Base-by-base conservation (phyloP, 2,888 invertebrate species). In the Prosapia bicincta region DNA sequence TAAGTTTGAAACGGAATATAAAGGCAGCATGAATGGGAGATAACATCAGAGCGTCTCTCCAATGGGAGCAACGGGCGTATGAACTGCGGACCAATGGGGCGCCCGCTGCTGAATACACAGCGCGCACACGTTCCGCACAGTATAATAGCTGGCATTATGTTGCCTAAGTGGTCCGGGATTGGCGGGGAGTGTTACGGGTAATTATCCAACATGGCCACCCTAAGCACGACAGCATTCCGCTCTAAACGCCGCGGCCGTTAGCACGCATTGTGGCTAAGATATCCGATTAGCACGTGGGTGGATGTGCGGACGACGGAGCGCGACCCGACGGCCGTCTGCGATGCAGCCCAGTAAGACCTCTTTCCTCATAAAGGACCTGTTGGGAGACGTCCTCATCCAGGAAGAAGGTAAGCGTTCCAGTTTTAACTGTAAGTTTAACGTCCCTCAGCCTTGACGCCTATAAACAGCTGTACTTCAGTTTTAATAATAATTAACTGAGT, bases 361-460 rank as follows among this genome's bases (percentile, higher is more conserved):
- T 10, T 95, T 95, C 85, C 86, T 95, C 78, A 95, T 95, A 80
- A 91, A 92, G 83, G 95, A 95, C 84, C 88, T 95, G 68, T 88
- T 95, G 72, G 93, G 95, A 15, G 95, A 95, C 82, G 91, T 92
- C 78, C 84, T 92, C 80, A 84, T 83, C 66, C 84, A 84, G 77
- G 86, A 86, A 79, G 88, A 88, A 82, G 88, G 89, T 88, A 83
- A 83, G 80, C n/a, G n/a, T n/a, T n/a, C n/a, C n/a, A n/a, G n/a
- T n/a, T n/a, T n/a, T n/a, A n/a, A n/a, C n/a, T n/a, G n/a, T n/a
- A n/a, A n/a, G n/a, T n/a, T n/a, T n/a, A n/a, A n/a, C n/a, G n/a
- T n/a, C n/a, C n/a, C n/a, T n/a, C n/a, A n/a, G n/a, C n/a, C n/a
- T n/a, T n/a, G n/a, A n/a, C n/a, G n/a, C n/a, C n/a, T n/a, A n/a